phyloP scores from a whole-genome alignment of 1,140 invertebrate species.

The Galleria mellonella region DNA sequence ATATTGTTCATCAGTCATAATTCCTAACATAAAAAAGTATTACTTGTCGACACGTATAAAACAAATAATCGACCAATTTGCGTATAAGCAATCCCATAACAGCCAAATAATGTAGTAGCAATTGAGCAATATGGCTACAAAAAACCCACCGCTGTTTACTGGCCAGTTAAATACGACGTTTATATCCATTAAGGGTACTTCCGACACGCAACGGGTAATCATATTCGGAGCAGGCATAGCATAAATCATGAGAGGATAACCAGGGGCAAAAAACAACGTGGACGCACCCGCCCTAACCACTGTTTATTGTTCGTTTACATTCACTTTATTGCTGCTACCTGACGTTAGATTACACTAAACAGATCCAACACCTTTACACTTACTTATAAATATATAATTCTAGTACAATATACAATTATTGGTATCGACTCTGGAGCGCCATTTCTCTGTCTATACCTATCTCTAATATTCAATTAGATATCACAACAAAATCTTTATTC shows the following conservation, averaged over 20 bases:
- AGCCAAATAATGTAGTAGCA: neutral
- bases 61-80: neutral
- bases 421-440: no score
- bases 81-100: neutral
- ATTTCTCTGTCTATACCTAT: no score
- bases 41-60: neutral
- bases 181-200: constrained; percentile 67
- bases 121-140: neutral
- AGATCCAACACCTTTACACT: no score
- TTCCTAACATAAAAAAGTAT: neutral
- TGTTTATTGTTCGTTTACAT: constrained; percentile 31
- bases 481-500: no score
- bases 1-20: no score
- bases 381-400: no score
- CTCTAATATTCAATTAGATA: no score
- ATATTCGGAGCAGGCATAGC: constrained; percentile 60
- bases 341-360: neutral
- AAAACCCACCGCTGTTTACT: constrained; percentile 14
- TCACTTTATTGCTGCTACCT: constrained; percentile 1
- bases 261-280: constrained; percentile 54
- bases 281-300: constrained; percentile 37
- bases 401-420: no score
- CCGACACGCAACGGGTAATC: constrained; percentile 60
- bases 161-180: constrained; percentile 58
- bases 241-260: constrained; percentile 63